Base-by-base conservation (phyloP, 53 echinoderm and acorn worm genomes). In the Stichopus horrens region DNA sequence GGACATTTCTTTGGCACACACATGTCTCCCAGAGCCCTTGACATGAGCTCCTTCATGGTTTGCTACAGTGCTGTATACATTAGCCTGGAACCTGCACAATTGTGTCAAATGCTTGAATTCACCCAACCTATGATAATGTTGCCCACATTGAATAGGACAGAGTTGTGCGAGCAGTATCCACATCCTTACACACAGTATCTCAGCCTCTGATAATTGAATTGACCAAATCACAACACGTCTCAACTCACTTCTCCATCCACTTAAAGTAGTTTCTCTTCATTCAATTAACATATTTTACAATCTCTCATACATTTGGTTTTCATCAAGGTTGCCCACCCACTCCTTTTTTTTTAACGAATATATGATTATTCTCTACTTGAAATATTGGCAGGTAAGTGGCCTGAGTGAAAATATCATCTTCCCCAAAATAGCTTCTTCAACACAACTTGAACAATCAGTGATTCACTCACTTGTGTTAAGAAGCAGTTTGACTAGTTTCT, bases 391-490 rank as follows among this genome's bases (percentile, higher is more conserved):
- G 13, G 68, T 37, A 37, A 37, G 37, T 37, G 37, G 37, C 37
- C 37, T 37, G 37, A 37, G 37, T 37, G 37, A 37, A 37, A 37
- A 37, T 37, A 37, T 37, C 37, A 37, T 37, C 37, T 37, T 37
- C 37, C 37, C 37, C 37, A 37, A 37, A 37, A 37, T 0, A 37
- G 37, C 37, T 37, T 37, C 37, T 37, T 37, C 37, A 37, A 37
- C 37, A 37, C 37, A 52, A 37, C 37, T 86, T 7, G n/a, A 86
- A 9, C 51, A 1, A 65, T 9, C 86, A 16, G 11, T 22, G 6
- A 54, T 53, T 8, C 54, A 88, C 88, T 93, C 87, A 95, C 95
- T 83, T 92, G 95, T 95, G 84, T 91, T 93, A 19, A 95, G 90
- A 8, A 95, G 80, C 18, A 95, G 77, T 71, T 86, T 88, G 83